Conservation (phyloP, 2,797 vertebrate genomes). For the Fistularia tabacaria region DNA sequence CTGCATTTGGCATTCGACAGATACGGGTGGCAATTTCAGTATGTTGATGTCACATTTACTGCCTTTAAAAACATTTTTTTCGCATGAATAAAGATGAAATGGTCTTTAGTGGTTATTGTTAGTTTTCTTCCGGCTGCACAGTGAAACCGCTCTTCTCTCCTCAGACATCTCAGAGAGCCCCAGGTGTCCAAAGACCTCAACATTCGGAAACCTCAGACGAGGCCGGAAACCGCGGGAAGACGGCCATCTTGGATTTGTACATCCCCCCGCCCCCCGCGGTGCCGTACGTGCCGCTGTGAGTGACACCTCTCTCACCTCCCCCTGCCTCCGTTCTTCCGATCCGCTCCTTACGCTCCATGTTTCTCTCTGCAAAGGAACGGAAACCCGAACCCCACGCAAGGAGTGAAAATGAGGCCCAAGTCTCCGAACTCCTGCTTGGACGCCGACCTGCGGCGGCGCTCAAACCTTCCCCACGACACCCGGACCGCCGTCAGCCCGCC, state of each 20-base stretch:
- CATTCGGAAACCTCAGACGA: conserved; percentile 69
- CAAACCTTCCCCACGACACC: conserved; percentile 70
- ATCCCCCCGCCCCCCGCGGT: conserved; percentile 86
- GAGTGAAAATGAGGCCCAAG: conserved; percentile 57
- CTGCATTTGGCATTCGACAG: too few species aligned
- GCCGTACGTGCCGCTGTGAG: conserved; percentile 85
- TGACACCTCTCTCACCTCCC: not conserved
- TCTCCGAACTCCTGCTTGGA: conserved; percentile 90
- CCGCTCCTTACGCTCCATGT: too few species aligned
- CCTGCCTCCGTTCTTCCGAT: too few species aligned
- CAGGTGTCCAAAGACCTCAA: conserved; percentile 54
- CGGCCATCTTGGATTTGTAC: conserved; percentile 84
- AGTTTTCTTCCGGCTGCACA: too few species aligned
- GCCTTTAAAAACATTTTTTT: too few species aligned
- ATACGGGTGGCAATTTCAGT: too few species aligned
- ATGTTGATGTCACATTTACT: too few species aligned
- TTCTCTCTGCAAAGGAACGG: conserved; percentile 68
- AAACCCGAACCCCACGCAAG: conserved; percentile 22
- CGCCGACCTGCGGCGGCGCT: conserved; percentile 76
- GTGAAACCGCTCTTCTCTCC: not conserved
- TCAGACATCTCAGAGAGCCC: conserved; percentile 65
- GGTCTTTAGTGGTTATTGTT: too few species aligned
- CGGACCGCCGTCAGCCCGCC: conserved; percentile 59
- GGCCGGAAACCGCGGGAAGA: conserved; percentile 78
- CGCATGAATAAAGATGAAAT: too few species aligned